phyloP scores from a whole-genome alignment of 2,113 vertebrate genomes.

The Catharus bicknelli region DNA sequence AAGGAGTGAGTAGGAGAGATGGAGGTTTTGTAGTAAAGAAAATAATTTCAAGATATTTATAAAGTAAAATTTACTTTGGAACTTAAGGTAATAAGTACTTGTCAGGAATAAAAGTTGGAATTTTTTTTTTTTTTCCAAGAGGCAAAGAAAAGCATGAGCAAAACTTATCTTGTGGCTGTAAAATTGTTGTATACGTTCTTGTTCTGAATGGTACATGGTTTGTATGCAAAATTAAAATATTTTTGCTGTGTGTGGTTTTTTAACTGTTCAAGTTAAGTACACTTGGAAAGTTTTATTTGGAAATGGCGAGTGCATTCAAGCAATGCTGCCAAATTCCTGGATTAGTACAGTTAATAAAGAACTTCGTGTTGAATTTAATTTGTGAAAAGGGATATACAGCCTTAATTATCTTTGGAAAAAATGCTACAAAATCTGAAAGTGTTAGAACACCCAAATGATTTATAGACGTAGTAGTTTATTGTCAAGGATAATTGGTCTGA shows the following conservation, averaged over 20 bases:
- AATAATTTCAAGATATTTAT: background rate
- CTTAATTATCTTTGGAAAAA: background rate
- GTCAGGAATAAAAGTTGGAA: background rate
- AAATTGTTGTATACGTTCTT: background rate
- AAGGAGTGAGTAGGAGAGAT: background rate
- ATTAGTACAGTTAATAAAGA: constrained; percentile 11
- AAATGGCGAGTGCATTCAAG: background rate
- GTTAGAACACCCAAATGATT: background rate
- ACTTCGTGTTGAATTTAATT: background rate
- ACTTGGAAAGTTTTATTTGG: background rate
- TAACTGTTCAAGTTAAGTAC: background rate
- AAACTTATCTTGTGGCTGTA: background rate
- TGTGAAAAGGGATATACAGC: background rate
- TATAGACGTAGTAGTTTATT: background rate
- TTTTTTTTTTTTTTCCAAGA: background rate
- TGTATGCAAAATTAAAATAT: background rate
- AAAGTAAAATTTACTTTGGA: background rate
- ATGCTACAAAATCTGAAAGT: background rate
- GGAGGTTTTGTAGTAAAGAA: background rate
- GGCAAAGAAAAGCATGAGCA: background rate
- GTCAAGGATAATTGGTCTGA: background rate
- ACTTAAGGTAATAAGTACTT: background rate
- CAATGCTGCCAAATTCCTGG: constrained; percentile 10
- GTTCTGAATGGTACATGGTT: background rate
- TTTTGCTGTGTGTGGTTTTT: background rate